phyloP scores from a whole-genome alignment of 2,797 vertebrate genomes.

The Mycteria americana region DNA sequence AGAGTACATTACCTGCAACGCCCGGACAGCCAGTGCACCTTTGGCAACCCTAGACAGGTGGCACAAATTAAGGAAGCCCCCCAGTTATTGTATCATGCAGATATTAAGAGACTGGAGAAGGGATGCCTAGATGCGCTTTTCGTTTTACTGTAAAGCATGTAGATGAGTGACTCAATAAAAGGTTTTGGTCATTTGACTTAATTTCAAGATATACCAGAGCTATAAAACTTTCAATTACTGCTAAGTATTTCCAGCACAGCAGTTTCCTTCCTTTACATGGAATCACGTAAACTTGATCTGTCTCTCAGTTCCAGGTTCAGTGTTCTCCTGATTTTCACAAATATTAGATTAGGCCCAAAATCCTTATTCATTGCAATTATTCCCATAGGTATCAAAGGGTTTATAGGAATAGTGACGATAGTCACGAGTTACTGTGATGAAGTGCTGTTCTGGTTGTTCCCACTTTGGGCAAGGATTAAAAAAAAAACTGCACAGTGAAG shows the following conservation, averaged over 20 bases:
- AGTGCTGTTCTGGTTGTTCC: neutral
- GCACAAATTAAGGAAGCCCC: neutral
- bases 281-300: neutral
- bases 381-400: neutral
- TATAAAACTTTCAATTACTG: neutral
- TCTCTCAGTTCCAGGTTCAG: neutral
- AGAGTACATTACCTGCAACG: neutral
- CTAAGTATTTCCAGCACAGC: neutral
- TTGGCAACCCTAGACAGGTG: neutral
- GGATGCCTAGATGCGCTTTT: neutral
- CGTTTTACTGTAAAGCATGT: neutral
- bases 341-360: neutral
- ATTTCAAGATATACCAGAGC: neutral
- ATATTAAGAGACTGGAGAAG: neutral
- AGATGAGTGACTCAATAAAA: neutral
- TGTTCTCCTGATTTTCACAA: neutral
- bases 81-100: neutral
- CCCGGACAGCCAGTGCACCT: fast-evolving
- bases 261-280: neutral
- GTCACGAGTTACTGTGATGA: neutral
- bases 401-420: neutral
- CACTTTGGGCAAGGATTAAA: neutral
- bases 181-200: neutral
- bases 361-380: neutral
- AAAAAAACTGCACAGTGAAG: neutral